Percentiles rank a stretch among this genome's conserved stretches.
phyloP scores from a whole-genome alignment of 1,140 invertebrate species.

The Brachionus plicatilis region DNA sequence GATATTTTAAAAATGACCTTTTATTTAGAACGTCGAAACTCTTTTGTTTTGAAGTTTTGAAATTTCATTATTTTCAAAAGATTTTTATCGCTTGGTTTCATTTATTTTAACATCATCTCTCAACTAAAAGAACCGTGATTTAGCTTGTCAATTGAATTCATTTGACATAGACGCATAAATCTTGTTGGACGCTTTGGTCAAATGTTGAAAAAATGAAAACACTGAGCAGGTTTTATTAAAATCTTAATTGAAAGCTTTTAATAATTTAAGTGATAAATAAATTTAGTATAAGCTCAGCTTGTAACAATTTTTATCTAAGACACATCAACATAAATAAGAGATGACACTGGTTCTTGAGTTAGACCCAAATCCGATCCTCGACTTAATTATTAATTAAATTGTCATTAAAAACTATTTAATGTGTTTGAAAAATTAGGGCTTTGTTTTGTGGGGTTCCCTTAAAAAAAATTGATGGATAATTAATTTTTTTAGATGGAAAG shows the following conservation, averaged over 20 bases:
- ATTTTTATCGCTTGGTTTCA: constrained; percentile 12
- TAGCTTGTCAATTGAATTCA: constrained; percentile 5
- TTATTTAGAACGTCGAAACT: background rate
- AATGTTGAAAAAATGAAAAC: background rate
- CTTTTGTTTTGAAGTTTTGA: background rate
- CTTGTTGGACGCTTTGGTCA: background rate
- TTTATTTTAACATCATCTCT: constrained; percentile 4
- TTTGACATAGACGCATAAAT: constrained; percentile 25
- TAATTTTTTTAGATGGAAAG: constrained; percentile 5
- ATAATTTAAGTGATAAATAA: background rate
- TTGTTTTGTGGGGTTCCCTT: background rate
- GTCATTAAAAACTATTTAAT: constrained; percentile 13
- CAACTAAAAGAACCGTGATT: constrained; percentile 18
- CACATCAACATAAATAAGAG: background rate
- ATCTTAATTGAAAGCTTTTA: background rate
- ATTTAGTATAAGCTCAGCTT: background rate
- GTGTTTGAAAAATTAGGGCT: background rate
- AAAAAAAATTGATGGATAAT: background rate
- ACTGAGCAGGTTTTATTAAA: background rate
- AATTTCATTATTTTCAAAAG: constrained; percentile 14
- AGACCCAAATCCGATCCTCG: background rate
- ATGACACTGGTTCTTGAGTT: background rate
- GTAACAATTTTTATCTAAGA: background rate
- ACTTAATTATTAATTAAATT: background rate
- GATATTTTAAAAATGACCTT: constrained; percentile 20